Base-by-base conservation (phyloP, 2,113 vertebrate species). In the Hypocryptadius cinnamomeus region DNA sequence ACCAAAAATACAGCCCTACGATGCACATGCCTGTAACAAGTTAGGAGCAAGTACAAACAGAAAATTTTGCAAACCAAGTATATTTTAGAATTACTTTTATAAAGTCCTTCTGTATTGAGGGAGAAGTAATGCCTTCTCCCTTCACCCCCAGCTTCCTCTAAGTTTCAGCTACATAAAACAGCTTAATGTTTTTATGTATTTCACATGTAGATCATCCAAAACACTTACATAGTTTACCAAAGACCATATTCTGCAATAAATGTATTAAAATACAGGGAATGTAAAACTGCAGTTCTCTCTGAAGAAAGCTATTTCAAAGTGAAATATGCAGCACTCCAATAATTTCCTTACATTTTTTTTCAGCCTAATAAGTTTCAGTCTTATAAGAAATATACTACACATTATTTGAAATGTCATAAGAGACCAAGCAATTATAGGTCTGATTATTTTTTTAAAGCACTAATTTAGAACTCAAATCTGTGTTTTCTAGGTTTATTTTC, bases 401-500 rank as follows among this genome's bases (percentile, higher is more conserved):
- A 13, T 79, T 80, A 64, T 77, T 85, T 40, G 37, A 85, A 85
- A 54, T 66, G 31, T 60, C 45, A 31, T 39, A 64, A 77, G 70
- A 82, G 10, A 37, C 20, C 37, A 51, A 79, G 48, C 50, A 90
- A 80, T 74, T 73, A 82, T 10, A 84, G 61, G n/a, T 33, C 57
- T 37, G 24, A 24, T 30, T 86, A 4, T 28, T 50, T 40, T 72
- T 53, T n/a, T 59, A 1, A 57, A 57, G 28, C 37, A 82, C 39
- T 25, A 59, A 63, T 81, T 96, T 89, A 85, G 61, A 91, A 88
- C 68, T 77, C 6, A 1, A 66, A 54, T 18, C 22, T 17, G 21
- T 61, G 80, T 71, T 93, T 95, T 94, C 82, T 54, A 87, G 78
- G 56, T 85, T 89, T 78, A 84, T 79, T 85, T 81, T 94, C 73